A percentile compares a stretch with the other conserved stretches of the same genome.
These are phyloP conservation scores for Sepiola atlantica DNA, from an alignment of 2,888 invertebrate species.

Conservation along the genomic window DNA sequence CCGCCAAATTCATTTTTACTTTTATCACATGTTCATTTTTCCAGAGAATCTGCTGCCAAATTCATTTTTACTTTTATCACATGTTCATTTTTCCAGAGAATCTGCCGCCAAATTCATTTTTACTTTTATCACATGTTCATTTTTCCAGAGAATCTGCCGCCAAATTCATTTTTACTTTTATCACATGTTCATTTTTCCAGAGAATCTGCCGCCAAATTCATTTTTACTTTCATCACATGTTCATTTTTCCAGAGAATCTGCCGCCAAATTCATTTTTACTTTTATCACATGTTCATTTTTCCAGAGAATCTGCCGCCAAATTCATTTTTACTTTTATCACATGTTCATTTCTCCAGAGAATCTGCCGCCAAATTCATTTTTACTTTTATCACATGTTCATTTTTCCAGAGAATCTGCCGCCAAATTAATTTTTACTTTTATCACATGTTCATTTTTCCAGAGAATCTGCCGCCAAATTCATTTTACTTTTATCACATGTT, in stretches of 20 bases:
- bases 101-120: conserved; percentile 60
- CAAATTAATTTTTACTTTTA: conserved; percentile 51
- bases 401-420: conserved; percentile 60
- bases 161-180: conserved; percentile 53
- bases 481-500: conserved; percentile 22
- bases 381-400: not conserved
- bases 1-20: conserved; percentile 56
- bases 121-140: not conserved
- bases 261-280: conserved; percentile 56
- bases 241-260: conserved; percentile 57
- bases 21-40: conserved; percentile 40
- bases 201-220: conserved; percentile 61
- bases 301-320: conserved; percentile 61
- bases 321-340: conserved; percentile 52
- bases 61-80: conserved; percentile 52
- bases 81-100: conserved; percentile 55
- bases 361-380: conserved; percentile 60
- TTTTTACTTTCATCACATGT: conserved; percentile 9
- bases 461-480: conserved; percentile 61
- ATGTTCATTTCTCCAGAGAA: conserved; percentile 55
- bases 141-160: conserved; percentile 60
- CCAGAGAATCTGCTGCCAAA: conserved; percentile 61
- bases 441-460: conserved; percentile 52
- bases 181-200: conserved; percentile 52
- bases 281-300: conserved; percentile 40